phyloP scores from a whole-genome alignment of 92 coral and sea anemone species.

The Phenganax subtilis region DNA sequence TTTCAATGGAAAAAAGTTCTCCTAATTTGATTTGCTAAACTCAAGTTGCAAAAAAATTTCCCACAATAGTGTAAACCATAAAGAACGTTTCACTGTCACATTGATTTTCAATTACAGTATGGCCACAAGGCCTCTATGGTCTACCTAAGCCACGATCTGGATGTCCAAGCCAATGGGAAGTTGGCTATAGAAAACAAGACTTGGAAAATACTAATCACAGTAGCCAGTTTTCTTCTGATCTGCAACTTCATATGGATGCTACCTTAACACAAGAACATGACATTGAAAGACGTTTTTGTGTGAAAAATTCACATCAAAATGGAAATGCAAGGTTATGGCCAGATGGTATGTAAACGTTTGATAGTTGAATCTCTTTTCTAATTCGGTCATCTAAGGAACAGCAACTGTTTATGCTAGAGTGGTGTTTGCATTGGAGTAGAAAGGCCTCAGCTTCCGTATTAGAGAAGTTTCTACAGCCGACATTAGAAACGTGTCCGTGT shows the following conservation, averaged over 20 bases:
- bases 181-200: constrained; percentile 10
- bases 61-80: background rate
- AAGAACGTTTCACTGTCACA: no score
- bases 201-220: background rate
- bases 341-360: background rate
- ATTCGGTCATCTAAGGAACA: background rate
- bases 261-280: background rate
- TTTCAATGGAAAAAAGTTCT: no score
- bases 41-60: no score
- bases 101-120: background rate
- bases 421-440: no score
- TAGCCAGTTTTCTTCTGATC: constrained; percentile 6
- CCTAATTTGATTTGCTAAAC: no score
- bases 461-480: no score
- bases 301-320: background rate
- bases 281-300: constrained; percentile 15
- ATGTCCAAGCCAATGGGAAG: constrained; percentile 15
- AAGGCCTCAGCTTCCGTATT: no score
- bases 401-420: no score
- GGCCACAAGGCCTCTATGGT: constrained; percentile 24
- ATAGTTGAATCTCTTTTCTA: background rate
- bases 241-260: constrained; percentile 16
- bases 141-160: constrained; percentile 17
- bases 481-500: no score
- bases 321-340: constrained; percentile 16